Evolutionary conservation across 2,888 invertebrate species (phyloP).

Genomic region (Fissipunctia ypsillon): DNA sequence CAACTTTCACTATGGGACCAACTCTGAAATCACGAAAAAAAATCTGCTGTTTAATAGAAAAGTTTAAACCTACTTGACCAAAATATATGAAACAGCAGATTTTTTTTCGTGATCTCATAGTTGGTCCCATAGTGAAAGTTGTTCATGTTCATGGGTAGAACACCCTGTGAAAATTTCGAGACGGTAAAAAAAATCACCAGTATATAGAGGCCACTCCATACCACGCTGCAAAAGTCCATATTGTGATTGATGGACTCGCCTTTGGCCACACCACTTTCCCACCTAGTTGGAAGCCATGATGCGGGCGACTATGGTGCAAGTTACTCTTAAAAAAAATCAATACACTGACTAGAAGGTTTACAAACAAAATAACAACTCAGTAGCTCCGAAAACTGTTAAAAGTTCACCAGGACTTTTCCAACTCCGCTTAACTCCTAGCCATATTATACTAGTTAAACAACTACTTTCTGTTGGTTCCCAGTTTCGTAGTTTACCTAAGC

Average conservation of each 20-base stretch:
- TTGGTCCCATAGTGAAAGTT: no score
- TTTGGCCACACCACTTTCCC: not conserved
- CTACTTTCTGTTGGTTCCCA: constrained; percentile 16
- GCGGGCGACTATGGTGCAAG: not conserved
- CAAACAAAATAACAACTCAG: not conserved
- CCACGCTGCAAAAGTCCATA: no score
- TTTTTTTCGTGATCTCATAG: no score
- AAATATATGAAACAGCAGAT: no score
- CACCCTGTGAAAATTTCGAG: no score
- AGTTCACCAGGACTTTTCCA: not conserved
- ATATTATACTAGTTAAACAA: not conserved
- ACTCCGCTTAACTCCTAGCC: not conserved
- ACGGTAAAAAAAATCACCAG: no score
- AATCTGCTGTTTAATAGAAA: no score
- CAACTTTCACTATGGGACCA: no score
- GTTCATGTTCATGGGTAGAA: no score
- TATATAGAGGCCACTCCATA: no score
- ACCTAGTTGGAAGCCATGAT: not conserved
- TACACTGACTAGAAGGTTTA: not conserved
- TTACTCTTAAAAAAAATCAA: not conserved
- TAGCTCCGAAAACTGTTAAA: not conserved
- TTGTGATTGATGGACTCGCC: not conserved
- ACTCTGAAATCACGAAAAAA: no score
- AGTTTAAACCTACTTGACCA: no score
- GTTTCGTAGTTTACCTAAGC: constrained; percentile 18